Percentiles rank a stretch among this genome's conserved stretches.
Conservation (phyloP, 2,888 invertebrate species). For the Seladonia tumulorum region DNA sequence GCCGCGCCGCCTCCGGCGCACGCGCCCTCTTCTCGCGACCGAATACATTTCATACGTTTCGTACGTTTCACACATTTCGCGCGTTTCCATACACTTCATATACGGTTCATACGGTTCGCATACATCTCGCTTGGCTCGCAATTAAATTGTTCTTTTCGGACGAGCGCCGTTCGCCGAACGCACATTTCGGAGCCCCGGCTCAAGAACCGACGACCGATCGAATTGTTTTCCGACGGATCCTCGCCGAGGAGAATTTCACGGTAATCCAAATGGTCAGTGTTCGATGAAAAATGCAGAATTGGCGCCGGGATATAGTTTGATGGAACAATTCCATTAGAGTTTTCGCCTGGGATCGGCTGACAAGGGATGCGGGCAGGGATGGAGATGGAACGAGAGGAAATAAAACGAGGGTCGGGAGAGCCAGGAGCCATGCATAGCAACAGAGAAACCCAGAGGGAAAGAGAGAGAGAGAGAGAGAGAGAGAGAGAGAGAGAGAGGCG, state of each 20-base stretch:
- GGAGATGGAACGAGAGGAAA: constrained; percentile 49
- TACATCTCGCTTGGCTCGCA: not conserved
- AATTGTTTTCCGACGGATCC: constrained; percentile 46
- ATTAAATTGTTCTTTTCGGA: not conserved
- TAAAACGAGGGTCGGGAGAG: constrained; percentile 39
- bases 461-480: not conserved
- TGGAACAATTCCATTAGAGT: constrained; percentile 74
- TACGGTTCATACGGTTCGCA: not conserved
- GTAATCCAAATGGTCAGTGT: constrained; percentile 65
- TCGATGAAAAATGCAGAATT: constrained; percentile 71
- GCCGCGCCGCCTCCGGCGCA: not conserved
- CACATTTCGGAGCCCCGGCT: constrained; percentile 24
- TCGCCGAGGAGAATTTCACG: constrained; percentile 42
- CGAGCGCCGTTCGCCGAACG: not conserved
- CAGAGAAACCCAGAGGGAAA: not conserved
- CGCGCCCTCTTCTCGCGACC: not conserved
- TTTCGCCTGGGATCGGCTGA: constrained; percentile 70
- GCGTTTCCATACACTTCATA: not conserved
- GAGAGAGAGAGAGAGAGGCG: not conserved
- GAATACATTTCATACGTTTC: not conserved
- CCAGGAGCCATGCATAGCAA: not conserved
- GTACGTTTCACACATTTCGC: not conserved
- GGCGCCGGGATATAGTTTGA: constrained; percentile 66
- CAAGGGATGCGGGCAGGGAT: constrained; percentile 62
- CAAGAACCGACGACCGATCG: constrained; percentile 26